These are phyloP conservation scores for Nyctibius bracteatus DNA, from an alignment of 2,113 vertebrate genomes.

Conservation along the genomic window DNA sequence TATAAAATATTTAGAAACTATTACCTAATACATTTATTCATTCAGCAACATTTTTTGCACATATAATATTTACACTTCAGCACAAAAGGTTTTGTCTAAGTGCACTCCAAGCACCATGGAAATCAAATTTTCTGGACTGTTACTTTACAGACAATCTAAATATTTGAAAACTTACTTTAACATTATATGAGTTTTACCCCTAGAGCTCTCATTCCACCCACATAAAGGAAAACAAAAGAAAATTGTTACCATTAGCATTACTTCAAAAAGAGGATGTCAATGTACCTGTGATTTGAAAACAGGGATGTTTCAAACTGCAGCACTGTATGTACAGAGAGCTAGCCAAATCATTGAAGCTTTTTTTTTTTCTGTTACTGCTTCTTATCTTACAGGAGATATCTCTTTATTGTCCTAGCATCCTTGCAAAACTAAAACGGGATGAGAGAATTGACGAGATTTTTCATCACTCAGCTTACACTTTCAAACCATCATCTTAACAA, in stretches of 20 bases:
- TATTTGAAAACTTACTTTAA: background rate
- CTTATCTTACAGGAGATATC: background rate
- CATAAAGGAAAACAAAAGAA: background rate
- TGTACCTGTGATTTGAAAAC: background rate
- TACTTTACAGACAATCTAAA: background rate
- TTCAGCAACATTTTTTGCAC: background rate
- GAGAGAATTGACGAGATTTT: conserved; percentile 8
- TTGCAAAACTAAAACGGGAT: background rate
- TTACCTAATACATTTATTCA: background rate
- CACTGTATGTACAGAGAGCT: background rate
- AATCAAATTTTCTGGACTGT: background rate
- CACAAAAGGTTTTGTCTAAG: background rate
- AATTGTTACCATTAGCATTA: background rate
- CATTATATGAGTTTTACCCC: background rate
- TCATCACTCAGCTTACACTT: background rate
- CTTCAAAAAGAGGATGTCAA: background rate
- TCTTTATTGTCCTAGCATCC: background rate
- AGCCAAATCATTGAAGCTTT: background rate
- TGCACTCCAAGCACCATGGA: background rate
- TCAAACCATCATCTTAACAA: background rate
- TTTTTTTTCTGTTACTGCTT: background rate
- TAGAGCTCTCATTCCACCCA: background rate
- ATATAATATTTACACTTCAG: background rate
- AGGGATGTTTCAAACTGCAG: background rate
- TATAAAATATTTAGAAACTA: background rate